Evolutionary conservation across 2,113 vertebrate genomes (phyloP).

Genomic region (Actinemys pallida): DNA sequence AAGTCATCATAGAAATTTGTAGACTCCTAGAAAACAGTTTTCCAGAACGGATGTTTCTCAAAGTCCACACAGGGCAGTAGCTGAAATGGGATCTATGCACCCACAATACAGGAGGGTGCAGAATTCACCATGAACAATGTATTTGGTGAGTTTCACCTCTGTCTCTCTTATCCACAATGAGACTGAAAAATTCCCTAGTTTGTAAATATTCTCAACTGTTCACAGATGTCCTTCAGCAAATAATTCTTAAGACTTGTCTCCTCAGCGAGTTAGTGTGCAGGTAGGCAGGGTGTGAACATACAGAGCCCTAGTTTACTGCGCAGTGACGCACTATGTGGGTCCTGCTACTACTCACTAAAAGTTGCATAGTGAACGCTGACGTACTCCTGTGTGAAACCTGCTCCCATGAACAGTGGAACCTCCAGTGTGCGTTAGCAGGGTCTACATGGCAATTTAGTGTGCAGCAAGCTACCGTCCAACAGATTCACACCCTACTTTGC

Average conservation of each 20-base stretch:
- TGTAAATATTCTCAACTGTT: neutral
- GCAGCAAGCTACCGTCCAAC: neutral
- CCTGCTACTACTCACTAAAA: neutral
- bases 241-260: neutral
- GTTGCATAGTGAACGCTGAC: neutral
- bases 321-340: neutral
- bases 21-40: neutral
- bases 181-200: slow-evolving; percentile 1
- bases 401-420: neutral
- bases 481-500: neutral
- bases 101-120: neutral
- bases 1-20: neutral
- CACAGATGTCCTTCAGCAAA: slow-evolving; percentile 37
- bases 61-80: neutral
- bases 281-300: too few species aligned
- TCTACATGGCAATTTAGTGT: too few species aligned
- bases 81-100: neutral
- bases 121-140: neutral
- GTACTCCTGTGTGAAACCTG: neutral
- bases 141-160: neutral
- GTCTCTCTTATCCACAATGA: neutral
- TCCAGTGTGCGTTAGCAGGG: neutral
- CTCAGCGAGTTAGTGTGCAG: neutral
- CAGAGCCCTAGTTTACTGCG: neutral
- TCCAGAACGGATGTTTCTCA: neutral